Conservation (phyloP, 2,113 vertebrate species). For the Lathamus discolor region DNA sequence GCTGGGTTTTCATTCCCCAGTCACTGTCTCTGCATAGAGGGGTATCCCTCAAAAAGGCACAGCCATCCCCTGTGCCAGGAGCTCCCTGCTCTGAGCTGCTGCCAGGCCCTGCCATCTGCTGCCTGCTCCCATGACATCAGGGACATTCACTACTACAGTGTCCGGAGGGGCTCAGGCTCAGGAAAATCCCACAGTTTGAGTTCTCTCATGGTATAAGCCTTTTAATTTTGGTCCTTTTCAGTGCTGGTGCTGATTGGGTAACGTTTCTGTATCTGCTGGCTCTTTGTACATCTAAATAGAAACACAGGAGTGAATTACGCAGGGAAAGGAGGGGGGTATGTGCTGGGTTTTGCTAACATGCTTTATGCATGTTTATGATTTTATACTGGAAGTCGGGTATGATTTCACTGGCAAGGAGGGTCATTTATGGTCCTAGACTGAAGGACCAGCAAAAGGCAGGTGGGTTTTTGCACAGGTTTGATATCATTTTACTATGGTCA, state of each 20-base stretch:
- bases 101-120: background rate
- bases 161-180: background rate
- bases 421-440: background rate
- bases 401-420: background rate
- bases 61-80: background rate
- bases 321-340: background rate
- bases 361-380: background rate
- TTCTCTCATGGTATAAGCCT: background rate
- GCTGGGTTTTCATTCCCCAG: background rate
- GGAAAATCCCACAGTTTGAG: background rate
- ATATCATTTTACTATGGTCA: background rate
- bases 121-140: background rate
- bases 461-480: background rate
- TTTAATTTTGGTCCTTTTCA: background rate
- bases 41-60: background rate
- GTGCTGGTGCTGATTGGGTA: accelerated
- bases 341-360: accelerated
- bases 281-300: background rate
- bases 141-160: background rate
- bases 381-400: background rate
- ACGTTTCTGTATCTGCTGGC: background rate
- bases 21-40: accelerated
- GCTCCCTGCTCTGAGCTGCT: background rate
- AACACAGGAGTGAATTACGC: background rate
- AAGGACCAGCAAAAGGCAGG: background rate